Evolutionary conservation across 2,797 vertebrate species (phyloP), one percentile per base, ranked within the genome.

Genomic region (Falco concolor): DNA sequence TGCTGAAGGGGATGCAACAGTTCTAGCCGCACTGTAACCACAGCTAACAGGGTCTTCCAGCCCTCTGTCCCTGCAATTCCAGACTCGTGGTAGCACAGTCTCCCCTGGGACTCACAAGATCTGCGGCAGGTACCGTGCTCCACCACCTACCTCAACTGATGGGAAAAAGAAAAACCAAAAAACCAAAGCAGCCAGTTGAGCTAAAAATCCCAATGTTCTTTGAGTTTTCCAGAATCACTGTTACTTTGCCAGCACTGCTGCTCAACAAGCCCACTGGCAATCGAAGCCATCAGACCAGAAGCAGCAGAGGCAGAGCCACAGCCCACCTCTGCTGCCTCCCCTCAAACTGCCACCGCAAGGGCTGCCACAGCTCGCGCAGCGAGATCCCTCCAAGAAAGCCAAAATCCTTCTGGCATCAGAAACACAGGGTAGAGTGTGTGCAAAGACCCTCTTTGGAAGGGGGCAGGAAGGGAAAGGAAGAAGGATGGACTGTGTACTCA

Each of bases 361-460:
- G 30, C 40, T 49, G 82, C 13, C 69, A n/a, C 34, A 27, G 68
- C 10, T 27, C 47, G 10, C 5, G 3, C 17, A 5, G 22, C 21
- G 6, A 68, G 50, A 83, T 50, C 54, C 63, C 23, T 7, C 54
- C 1, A 3, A 44, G 42, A 70, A 49, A 3, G 73, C 45, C 34
- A 67, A 85, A 57, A 54, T 59, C 64, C 42, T 56, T n/a, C 60
- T 3, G 59, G 72, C 40, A 52, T 20, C 38, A 11, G 24, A 10
- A 45, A 68, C 2, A 4, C 52, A 53, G 36, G 52, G 42, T 52
- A 3, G 21, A 8, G 6, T 4, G 60, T 11, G 25, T 0, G 0
- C 9, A 8, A 65, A 74, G 16, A 5, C 8, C 9, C 36, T 11
- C 16, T 28, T 23, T 50, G 49, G 61, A 50, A 75, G 28, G 23